These are phyloP conservation scores for Morpho helenor DNA, from an alignment of 2,888 invertebrate genomes.

Conservation along the genomic window DNA sequence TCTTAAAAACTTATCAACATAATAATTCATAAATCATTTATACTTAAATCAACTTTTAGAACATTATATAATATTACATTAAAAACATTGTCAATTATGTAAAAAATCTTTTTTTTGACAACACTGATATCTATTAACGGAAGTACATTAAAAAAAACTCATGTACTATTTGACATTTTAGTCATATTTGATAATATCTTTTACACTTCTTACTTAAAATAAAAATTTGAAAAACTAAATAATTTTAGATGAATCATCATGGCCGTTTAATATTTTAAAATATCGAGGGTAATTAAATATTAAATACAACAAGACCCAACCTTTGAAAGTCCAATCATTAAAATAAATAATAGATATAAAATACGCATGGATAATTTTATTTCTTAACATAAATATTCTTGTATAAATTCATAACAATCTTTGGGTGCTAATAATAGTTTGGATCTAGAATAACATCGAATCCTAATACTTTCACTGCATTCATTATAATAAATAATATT, in stretches of 20 bases:
- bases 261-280: conserved; percentile 10
- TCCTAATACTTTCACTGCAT: conserved; percentile 41
- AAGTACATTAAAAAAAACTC: no score
- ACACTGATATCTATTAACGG: no score
- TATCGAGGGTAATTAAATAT: conserved; percentile 1
- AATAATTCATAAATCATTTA: no score
- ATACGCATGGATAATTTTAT: conserved; percentile 67
- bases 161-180: no score
- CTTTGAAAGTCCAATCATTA: conserved; percentile 52
- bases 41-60: no score
- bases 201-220: no score
- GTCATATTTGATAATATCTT: no score
- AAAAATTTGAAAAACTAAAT: no score
- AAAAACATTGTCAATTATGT: no score
- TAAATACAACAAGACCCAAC: conserved; percentile 25
- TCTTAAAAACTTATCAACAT: no score
- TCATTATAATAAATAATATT: conserved; percentile 40
- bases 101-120: no score
- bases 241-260: background rate
- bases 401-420: conserved; percentile 80
- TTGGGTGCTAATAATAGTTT: conserved; percentile 71
- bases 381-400: conserved; percentile 78
- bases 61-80: no score
- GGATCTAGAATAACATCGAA: conserved; percentile 55
- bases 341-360: conserved; percentile 37